phyloP scores from a whole-genome alignment of 2,113 vertebrate genomes.

The Cricetomys ansorgei region DNA sequence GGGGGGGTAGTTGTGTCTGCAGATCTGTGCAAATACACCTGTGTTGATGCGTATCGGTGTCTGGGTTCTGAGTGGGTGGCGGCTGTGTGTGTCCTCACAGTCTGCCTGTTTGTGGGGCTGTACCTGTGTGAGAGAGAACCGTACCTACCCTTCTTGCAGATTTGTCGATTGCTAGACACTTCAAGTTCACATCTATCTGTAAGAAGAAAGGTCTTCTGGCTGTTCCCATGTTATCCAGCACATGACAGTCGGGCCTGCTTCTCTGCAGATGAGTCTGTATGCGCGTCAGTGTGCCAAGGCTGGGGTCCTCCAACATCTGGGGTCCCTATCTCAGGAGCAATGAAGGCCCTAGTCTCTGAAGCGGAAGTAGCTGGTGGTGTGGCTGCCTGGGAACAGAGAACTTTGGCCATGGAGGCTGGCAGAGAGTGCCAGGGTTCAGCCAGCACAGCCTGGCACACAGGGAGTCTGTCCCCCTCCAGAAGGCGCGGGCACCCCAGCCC shows the following conservation, averaged over 20 bases:
- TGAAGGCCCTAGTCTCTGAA: not conserved
- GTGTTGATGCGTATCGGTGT: not conserved
- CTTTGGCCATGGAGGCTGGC: not conserved
- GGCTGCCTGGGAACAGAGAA: not conserved
- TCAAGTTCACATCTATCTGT: not conserved
- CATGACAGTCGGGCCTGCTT: not conserved
- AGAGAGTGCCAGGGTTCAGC: not conserved
- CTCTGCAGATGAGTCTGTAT: not conserved
- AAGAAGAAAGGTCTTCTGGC: not conserved
- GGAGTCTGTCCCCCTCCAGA: not conserved
- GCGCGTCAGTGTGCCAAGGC: not conserved
- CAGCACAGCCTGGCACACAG: not conserved
- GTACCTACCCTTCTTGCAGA: not conserved
- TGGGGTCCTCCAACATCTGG: not conserved
- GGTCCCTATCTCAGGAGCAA: not conserved
- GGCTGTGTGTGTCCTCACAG: not conserved
- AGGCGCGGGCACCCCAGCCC: not conserved
- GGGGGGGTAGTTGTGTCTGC: slow-evolving; percentile 40
- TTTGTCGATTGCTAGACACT: not conserved
- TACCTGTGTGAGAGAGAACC: not conserved
- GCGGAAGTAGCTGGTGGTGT: not conserved
- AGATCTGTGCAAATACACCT: slow-evolving; percentile 48
- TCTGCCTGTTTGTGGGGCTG: not conserved
- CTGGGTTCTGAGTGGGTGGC: not conserved
- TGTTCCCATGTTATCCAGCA: not conserved